phyloP scores from a whole-genome alignment of 2,113 vertebrate genomes.

The Antechinus flavipes region DNA sequence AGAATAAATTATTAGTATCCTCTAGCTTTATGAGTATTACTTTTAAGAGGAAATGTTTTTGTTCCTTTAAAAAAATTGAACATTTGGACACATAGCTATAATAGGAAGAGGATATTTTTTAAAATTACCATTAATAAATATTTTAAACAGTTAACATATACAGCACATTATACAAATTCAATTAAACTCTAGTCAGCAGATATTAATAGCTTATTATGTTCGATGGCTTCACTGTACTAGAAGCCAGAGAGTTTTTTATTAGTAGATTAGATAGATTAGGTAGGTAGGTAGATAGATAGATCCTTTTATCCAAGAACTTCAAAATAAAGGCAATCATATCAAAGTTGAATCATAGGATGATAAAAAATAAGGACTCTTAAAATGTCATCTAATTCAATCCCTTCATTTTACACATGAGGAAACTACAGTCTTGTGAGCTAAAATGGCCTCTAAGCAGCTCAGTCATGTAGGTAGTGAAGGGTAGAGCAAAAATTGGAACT shows the following conservation, averaged over 20 bases:
- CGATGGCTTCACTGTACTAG: not conserved
- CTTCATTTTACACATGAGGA: not conserved
- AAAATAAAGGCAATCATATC: not conserved
- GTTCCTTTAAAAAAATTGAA: constrained; percentile 1
- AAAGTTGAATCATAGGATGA: not conserved
- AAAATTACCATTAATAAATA: not conserved
- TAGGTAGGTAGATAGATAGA: not conserved
- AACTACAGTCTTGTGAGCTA: not conserved
- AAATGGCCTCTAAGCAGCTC: not conserved
- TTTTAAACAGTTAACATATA: not conserved
- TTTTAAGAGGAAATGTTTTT: not conserved
- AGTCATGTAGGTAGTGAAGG: not conserved
- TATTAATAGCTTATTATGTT: not conserved
- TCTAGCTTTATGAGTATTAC: constrained; percentile 35
- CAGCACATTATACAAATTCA: not conserved
- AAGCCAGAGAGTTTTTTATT: not conserved
- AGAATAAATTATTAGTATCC: not conserved
- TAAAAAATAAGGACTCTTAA: not conserved
- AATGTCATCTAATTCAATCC: not conserved
- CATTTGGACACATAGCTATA: not conserved
- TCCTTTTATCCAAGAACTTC: not conserved
- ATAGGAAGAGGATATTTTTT: not conserved
- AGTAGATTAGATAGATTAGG: not conserved
- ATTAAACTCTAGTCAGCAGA: not conserved
- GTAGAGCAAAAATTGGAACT: not conserved